phyloP scores from a whole-genome alignment of 2,888 invertebrate species.

The Adelphocoris suturalis region DNA sequence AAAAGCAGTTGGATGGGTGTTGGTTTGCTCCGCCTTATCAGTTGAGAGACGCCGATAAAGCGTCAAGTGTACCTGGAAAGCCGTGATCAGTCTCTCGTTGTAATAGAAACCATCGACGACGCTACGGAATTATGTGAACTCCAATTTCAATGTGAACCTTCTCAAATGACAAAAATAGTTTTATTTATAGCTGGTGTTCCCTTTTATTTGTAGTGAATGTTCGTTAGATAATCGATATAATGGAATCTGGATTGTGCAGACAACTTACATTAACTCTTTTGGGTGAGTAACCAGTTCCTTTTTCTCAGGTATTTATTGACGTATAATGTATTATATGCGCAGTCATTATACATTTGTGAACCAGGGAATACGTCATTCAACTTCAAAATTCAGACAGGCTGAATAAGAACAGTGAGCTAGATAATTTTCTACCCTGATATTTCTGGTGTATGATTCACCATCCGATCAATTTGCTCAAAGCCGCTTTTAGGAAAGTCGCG shows the following conservation, averaged over 20 bases:
- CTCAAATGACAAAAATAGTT: not conserved
- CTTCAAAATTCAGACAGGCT: not conserved
- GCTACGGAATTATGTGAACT: not conserved
- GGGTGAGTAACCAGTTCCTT: constrained; percentile 17
- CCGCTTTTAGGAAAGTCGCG: no score
- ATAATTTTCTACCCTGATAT: no score
- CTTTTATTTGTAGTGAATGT: not conserved
- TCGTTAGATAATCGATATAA: not conserved
- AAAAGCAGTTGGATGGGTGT: no score
- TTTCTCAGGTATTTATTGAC: no score
- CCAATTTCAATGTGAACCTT: not conserved
- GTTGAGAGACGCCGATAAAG: constrained; percentile 5
- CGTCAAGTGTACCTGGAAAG: not conserved
- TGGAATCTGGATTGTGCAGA: not conserved
- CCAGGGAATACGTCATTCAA: no score
- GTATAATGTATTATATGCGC: no score
- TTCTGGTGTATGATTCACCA: no score
- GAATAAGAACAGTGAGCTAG: no score
- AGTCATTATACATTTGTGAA: no score
- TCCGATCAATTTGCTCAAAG: no score
- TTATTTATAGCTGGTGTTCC: not conserved
- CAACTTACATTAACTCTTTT: not conserved
- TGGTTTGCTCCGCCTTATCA: not conserved
- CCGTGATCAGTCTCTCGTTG: not conserved
- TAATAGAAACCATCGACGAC: not conserved